Percentiles rank a stretch among this genome's conserved stretches.
Conservation (phyloP, 2,113 vertebrate genomes). For the Rhadina sibilatrix region DNA sequence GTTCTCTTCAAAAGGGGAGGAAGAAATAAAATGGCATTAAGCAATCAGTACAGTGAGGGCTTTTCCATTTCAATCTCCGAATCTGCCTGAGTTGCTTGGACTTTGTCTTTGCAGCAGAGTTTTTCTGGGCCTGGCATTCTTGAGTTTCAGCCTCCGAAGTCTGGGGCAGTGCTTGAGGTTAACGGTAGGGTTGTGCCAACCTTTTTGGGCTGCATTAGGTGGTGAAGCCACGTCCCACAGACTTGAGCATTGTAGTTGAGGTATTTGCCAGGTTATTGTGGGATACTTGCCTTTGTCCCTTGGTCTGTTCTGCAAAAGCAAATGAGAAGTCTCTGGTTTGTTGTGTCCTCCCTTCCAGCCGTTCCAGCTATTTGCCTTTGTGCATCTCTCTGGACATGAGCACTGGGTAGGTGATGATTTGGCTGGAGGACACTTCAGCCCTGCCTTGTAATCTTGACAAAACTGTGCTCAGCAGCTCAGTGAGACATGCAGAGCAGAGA, state of each 20-base stretch:
- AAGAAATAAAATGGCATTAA: neutral
- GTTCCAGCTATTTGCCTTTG: neutral
- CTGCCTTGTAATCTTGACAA: neutral
- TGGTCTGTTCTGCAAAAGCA: neutral
- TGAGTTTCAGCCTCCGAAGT: neutral
- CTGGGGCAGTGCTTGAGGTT: neutral
- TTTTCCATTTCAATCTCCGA: neutral
- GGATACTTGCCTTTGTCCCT: neutral
- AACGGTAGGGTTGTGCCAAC: neutral
- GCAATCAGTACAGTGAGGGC: neutral
- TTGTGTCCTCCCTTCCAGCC: neutral
- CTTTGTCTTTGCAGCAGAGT: neutral
- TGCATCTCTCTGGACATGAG: neutral
- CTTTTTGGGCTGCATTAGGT: neutral
- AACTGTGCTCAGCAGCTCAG: neutral
- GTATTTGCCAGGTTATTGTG: neutral
- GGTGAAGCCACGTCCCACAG: neutral
- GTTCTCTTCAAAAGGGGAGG: conserved; percentile 26
- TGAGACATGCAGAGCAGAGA: neutral
- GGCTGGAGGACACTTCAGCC: neutral
- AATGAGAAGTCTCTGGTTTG: neutral
- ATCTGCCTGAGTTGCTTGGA: neutral
- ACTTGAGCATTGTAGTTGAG: neutral
- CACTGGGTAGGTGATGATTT: neutral
- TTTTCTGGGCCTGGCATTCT: neutral